phyloP scores from a whole-genome alignment of 2,113 vertebrate genomes.

The Clarias batrachus region DNA sequence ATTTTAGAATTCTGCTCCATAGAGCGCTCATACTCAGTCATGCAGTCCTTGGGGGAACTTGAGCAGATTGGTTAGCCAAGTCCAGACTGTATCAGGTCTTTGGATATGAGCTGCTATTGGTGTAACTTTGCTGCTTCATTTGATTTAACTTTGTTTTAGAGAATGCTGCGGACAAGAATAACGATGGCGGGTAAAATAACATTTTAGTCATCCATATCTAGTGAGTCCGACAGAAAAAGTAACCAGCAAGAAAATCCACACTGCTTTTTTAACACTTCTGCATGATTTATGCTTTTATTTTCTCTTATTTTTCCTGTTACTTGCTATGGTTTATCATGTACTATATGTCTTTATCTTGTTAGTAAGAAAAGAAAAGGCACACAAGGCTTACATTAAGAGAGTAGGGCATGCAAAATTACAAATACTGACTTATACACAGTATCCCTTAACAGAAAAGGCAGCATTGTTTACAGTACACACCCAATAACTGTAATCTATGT shows the following conservation, averaged over 20 bases:
- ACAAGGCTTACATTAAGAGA: not conserved
- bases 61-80: not conserved
- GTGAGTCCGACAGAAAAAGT: constrained; percentile 4
- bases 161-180: not conserved
- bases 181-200: not conserved
- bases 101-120: constrained; percentile 6
- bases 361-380: not conserved
- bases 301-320: not conserved
- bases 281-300: not conserved
- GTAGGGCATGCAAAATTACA: not conserved
- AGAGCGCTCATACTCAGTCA: not conserved
- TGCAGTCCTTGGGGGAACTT: not conserved
- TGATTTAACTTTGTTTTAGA: not conserved
- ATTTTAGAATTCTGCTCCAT: not conserved
- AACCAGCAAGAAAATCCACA: not conserved
- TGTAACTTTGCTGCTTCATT: not conserved
- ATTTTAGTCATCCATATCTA: not conserved
- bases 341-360: not conserved
- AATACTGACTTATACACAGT: not conserved
- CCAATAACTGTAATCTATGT: no score
- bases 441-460: not conserved
- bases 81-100: not conserved
- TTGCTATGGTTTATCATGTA: not conserved
- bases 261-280: not conserved
- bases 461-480: not conserved